A percentile compares a stretch with the other conserved stretches of the same genome.
Conservation (phyloP, 2,888 invertebrate species). For the Siphlonurus alternatus region DNA sequence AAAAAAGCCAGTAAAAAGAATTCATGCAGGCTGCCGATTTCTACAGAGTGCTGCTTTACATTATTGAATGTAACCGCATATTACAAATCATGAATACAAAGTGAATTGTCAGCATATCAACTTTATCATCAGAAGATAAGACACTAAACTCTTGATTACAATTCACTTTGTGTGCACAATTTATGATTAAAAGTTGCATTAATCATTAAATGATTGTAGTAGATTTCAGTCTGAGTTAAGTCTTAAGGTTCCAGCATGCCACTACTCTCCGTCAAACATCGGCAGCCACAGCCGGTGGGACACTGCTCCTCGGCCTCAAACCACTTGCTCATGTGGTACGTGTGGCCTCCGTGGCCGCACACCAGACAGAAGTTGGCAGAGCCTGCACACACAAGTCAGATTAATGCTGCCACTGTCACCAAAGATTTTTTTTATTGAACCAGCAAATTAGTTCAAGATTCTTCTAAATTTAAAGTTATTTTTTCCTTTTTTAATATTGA, state of each 20-base stretch:
- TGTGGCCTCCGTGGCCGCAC: conserved; percentile 91
- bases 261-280: conserved; percentile 56
- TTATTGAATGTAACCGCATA: no score
- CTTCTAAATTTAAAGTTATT: background rate
- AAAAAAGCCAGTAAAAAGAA: no score
- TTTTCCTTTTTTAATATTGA: conserved; percentile 20
- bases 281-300: conserved; percentile 85
- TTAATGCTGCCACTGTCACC: background rate
- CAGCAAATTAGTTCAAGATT: background rate
- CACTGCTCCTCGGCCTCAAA: conserved; percentile 58
- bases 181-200: no score
- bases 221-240: background rate
- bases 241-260: conserved; percentile 26
- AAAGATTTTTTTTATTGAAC: background rate
- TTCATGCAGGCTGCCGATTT: no score
- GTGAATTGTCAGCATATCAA: no score
- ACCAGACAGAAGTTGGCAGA: conserved; percentile 65
- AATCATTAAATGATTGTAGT: no score
- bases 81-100: no score
- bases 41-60: no score
- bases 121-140: no score
- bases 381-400: conserved; percentile 19
- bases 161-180: no score
- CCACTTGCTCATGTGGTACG: conserved; percentile 70
- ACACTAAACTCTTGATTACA: no score